Percentiles rank a stretch among this genome's conserved stretches.
Evolutionary conservation across 92 coral and sea anemone genomes (phyloP).

Genomic region (Pocillopora grandis): DNA sequence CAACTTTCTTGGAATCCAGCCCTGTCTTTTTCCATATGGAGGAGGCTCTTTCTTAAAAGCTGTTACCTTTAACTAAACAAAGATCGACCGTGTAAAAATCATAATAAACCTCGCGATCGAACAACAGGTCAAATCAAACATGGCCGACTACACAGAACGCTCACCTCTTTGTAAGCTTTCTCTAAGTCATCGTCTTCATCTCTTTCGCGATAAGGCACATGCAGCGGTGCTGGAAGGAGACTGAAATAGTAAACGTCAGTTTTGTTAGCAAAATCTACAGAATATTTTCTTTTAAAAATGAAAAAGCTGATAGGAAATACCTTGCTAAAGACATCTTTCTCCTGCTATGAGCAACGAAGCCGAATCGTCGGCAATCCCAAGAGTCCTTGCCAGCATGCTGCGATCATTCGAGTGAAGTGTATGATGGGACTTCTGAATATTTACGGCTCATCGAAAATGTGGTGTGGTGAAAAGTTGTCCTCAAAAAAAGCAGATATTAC

Average conservation of each 20-base stretch:
- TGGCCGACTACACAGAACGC: slow-evolving; percentile 42
- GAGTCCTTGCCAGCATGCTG: neutral
- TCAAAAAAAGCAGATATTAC: no score
- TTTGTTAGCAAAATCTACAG: slow-evolving; percentile 1
- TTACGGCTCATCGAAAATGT: no score
- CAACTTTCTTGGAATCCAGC: slow-evolving; percentile 93
- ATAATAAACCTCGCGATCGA: slow-evolving; percentile 11
- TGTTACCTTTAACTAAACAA: slow-evolving; percentile 61
- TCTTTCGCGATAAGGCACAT: slow-evolving; percentile 79
- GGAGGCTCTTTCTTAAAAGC: slow-evolving; percentile 89
- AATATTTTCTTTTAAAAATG: neutral
- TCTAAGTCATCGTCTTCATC: slow-evolving; percentile 89
- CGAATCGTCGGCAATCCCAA: slow-evolving; percentile 15
- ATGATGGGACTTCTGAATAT: neutral
- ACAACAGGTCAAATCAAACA: slow-evolving; percentile 28
- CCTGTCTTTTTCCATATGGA: slow-evolving; percentile 92
- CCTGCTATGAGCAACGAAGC: neutral
- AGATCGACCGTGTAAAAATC: neutral
- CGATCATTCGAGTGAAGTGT: neutral
- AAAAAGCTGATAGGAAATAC: slow-evolving; percentile 15
- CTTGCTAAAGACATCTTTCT: slow-evolving; percentile 60
- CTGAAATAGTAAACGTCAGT: slow-evolving; percentile 41
- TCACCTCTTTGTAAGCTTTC: slow-evolving; percentile 77
- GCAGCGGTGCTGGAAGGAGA: slow-evolving; percentile 91
- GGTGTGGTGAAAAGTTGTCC: no score